Percentiles rank a stretch among this genome's conserved stretches.
phyloP scores from a whole-genome alignment of 2,797 vertebrate species.

The Peromyscus eremicus region DNA sequence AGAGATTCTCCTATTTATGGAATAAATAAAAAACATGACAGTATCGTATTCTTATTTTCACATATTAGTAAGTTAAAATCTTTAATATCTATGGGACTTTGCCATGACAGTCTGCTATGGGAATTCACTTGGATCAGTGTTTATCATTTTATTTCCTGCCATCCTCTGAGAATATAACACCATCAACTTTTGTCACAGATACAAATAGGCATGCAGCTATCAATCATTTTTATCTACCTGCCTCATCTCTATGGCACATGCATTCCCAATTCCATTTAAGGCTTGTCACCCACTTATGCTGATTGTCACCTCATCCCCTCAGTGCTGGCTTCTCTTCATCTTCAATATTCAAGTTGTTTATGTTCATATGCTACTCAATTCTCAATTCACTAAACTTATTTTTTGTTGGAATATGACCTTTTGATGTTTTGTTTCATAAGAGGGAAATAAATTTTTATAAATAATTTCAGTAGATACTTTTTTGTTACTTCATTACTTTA shows the following conservation, averaged over 20 bases:
- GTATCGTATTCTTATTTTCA: background rate
- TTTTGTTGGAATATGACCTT: background rate
- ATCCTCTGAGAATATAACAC: slow-evolving; percentile 37
- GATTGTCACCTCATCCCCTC: background rate
- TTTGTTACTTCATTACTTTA: background rate
- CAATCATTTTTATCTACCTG: background rate
- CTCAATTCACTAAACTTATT: background rate
- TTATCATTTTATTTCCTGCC: background rate
- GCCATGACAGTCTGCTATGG: background rate
- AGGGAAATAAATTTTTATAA: background rate
- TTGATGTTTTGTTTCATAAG: background rate
- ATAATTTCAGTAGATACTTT: background rate
- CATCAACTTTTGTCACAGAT: background rate
- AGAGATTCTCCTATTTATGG: background rate
- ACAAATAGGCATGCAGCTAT: background rate
- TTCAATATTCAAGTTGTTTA: background rate
- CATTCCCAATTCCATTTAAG: background rate
- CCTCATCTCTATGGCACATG: background rate
- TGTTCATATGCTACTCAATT: background rate
- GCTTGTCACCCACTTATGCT: background rate
- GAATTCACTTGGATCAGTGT: background rate
- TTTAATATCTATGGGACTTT: background rate
- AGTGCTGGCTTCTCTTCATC: background rate
- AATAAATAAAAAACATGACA: background rate
- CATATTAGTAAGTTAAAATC: background rate